Base-by-base conservation (phyloP, 2,113 vertebrate genomes). In the Periophthalmus modestus region DNA sequence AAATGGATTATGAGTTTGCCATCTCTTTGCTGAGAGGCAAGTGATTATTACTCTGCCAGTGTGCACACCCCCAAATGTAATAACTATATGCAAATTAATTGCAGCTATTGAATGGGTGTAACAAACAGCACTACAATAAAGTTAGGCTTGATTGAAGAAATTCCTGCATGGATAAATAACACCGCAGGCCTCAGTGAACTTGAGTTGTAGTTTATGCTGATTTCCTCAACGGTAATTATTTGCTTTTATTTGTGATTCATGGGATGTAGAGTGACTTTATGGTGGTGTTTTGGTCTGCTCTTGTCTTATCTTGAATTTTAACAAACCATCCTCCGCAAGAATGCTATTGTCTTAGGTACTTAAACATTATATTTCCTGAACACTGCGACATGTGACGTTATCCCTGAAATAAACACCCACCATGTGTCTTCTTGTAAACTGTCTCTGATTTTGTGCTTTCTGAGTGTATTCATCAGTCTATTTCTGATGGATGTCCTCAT, bases 401-500 rank as follows among this genome's bases (percentile, higher is more conserved):
- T 93, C 89, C 92, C 92, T 92, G 90, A 91, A 88, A 89, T 66
- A 91, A 78, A 76, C 76, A 71, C 74, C 50, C 62, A n/a, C 62
- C 72, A 33, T 36, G 66, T 72, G 73, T 61, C 66, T 65, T 80
- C 74, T 81, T 79, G 47, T 46, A 80, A 74, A 70, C 79, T 69
- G 75, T 50, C 59, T 62, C 70, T 66, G 52, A 75, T 62, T 12
- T 69, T 75, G 65, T 73, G 74, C 79, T 80, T 68, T 77, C 72
- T n/a, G 12, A 50, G 21, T 14, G 21, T 69, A 59, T 85, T 84
- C 80, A 84, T 85, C 89, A 84, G 66, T 86, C 81, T 95, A 98
- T 86, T 96, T 94, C 89, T 95, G 94, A 88, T 95, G 93, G 75
- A 96, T 92, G 93, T 96, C 95, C 91, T 98, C 97, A 66, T 99